Conservation (phyloP, 2,888 invertebrate genomes). For the Anoncus sp. region DNA sequence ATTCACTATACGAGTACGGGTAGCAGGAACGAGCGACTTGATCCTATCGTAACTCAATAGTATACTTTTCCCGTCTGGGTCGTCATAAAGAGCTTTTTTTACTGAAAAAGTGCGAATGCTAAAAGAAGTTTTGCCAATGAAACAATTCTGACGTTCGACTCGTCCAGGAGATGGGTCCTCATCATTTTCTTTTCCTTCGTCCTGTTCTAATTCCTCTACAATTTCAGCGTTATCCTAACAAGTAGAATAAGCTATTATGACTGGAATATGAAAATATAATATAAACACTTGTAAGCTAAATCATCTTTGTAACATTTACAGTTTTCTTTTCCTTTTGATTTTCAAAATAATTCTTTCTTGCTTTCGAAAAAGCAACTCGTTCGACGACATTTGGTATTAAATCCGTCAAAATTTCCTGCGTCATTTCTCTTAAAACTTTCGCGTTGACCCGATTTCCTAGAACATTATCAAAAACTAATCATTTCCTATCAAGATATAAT, state of each 20-base stretch:
- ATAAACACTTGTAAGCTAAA: constrained; percentile 1
- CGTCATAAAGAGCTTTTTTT: constrained; percentile 1
- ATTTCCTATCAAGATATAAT: too few species aligned
- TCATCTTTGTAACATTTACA: constrained; percentile 21
- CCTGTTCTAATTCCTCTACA: too few species aligned
- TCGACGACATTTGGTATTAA: constrained; percentile 21
- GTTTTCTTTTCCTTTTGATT: neutral
- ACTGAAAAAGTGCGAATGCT: constrained; percentile 2
- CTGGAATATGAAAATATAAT: too few species aligned
- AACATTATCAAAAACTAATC: too few species aligned
- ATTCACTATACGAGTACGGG: constrained; percentile 6
- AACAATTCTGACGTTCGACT: constrained; percentile 1
- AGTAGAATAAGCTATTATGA: too few species aligned
- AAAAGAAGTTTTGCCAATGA: constrained; percentile 16
- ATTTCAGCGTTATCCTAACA: neutral
- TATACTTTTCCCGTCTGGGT: constrained; percentile 12
- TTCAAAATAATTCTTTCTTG: constrained; percentile 23
- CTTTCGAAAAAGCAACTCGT: constrained; percentile 22
- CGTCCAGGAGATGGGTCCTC: neutral
- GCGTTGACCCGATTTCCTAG: too few species aligned
- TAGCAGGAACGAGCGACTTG: constrained; percentile 5
- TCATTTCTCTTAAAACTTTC: too few species aligned
- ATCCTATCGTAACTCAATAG: neutral
- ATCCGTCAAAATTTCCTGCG: constrained; percentile 3
- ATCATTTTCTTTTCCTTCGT: constrained; percentile 4